phyloP scores from a whole-genome alignment of 2,888 invertebrate species.

The Odontomyia ornata region DNA sequence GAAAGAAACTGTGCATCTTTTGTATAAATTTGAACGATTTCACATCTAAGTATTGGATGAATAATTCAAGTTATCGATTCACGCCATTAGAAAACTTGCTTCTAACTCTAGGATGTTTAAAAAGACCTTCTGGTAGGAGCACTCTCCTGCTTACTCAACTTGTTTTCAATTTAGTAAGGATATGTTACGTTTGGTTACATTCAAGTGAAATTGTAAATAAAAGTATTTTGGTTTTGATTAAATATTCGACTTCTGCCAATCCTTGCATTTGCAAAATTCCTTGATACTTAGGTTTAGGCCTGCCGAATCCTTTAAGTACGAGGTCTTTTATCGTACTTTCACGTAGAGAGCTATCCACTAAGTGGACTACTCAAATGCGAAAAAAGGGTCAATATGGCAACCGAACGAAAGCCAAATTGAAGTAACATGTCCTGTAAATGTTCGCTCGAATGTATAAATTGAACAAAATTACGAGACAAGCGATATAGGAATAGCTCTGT shows the following conservation, averaged over 20 bases:
- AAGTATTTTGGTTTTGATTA: constrained; percentile 14
- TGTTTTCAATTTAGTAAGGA: too few species aligned
- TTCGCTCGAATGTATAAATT: constrained; percentile 16
- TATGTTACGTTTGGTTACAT: too few species aligned
- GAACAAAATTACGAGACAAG: not conserved
- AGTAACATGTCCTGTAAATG: constrained; percentile 32
- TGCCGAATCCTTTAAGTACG: not conserved
- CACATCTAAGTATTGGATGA: too few species aligned
- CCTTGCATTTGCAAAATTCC: not conserved
- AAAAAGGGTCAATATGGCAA: constrained; percentile 12
- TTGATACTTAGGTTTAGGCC: not conserved
- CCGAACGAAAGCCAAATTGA: constrained; percentile 5
- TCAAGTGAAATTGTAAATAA: not conserved
- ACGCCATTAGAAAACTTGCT: too few species aligned
- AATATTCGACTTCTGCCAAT: not conserved
- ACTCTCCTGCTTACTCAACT: too few species aligned
- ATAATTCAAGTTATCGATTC: too few species aligned
- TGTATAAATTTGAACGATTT: too few species aligned
- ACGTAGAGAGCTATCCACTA: not conserved
- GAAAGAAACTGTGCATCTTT: too few species aligned
- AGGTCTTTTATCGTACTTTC: constrained; percentile 5
- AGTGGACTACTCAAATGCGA: not conserved
- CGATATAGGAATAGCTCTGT: not conserved
- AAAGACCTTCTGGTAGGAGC: too few species aligned
- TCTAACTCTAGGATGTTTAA: too few species aligned